These are phyloP conservation scores for Notodonta dromedarius DNA, from an alignment of 2,888 invertebrate genomes.

Conservation along the genomic window DNA sequence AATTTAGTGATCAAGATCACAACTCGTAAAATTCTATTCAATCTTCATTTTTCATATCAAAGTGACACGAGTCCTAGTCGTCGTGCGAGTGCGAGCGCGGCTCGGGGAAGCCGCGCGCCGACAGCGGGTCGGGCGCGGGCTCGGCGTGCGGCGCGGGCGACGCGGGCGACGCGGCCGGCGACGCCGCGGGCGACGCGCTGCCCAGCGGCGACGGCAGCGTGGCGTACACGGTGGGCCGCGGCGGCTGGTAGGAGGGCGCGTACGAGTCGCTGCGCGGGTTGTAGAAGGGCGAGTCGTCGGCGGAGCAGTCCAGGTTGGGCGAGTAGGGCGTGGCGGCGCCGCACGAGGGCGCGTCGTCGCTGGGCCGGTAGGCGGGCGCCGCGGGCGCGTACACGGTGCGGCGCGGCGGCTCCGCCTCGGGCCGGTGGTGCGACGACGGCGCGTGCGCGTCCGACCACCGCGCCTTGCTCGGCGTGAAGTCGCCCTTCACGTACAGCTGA, in stretches of 20 bases:
- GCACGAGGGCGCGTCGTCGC: conserved; percentile 81
- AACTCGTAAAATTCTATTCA: conserved; percentile 8
- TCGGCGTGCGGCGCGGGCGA: conserved; percentile 56
- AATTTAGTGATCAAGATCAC: conserved; percentile 40
- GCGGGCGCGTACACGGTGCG: conserved; percentile 80
- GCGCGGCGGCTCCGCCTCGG: conserved; percentile 83
- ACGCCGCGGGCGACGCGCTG: conserved; percentile 70
- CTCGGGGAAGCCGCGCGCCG: conserved; percentile 61
- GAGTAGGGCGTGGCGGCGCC: conserved; percentile 81
- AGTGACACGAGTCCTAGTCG: conserved; percentile 50
- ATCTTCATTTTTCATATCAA: not conserved
- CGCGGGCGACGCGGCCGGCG: conserved; percentile 71
- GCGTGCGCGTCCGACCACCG: conserved; percentile 86
- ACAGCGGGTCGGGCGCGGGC: conserved; percentile 57
- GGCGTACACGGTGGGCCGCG: conserved; percentile 79
- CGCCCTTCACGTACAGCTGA: conserved; percentile 87
- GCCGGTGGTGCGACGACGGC: conserved; percentile 85
- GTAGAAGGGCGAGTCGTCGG: conserved; percentile 81
- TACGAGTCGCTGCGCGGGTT: conserved; percentile 81
- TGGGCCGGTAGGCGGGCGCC: conserved; percentile 74
- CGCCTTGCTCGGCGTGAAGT: conserved; percentile 86
- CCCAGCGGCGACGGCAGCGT: conserved; percentile 76
- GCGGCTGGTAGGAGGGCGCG: conserved; percentile 80
- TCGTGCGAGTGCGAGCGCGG: conserved; percentile 51
- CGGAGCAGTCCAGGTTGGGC: conserved; percentile 72